Evolutionary conservation across 2,113 vertebrate species (phyloP).

Genomic region (Cyanoderma ruficeps): DNA sequence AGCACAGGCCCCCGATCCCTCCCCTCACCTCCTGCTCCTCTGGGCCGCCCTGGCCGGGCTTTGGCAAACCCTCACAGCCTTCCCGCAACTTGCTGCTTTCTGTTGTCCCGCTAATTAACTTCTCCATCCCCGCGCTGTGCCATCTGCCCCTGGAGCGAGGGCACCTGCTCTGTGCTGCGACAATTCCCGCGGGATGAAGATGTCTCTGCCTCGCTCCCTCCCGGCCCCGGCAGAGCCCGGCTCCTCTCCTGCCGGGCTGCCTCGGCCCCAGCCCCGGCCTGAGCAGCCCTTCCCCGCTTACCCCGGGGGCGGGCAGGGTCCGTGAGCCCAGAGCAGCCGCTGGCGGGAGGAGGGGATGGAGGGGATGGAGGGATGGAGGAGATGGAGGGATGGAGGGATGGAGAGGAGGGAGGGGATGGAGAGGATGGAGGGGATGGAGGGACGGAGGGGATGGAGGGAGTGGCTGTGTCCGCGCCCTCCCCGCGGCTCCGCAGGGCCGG

Average conservation of each 20-base stretch:
- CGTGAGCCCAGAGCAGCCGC: background rate
- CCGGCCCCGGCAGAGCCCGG: background rate
- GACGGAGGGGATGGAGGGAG: fast-evolving
- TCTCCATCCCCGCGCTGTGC: background rate
- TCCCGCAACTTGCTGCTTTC: background rate
- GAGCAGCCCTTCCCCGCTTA: background rate
- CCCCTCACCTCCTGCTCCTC: fast-evolving
- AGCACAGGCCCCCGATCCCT: fast-evolving
- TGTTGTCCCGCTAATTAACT: constrained; percentile 38
- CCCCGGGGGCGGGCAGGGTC: fast-evolving
- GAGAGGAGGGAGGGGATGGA: too few relatives aligned
- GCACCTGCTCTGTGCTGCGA: background rate
- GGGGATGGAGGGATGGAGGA: too few relatives aligned
- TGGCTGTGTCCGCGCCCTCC: background rate
- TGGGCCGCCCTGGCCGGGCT: background rate
- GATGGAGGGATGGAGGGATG: too few relatives aligned
- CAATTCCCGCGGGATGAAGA: constrained; percentile 51
- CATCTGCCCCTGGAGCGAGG: constrained; percentile 15
- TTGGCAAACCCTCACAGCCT: background rate
- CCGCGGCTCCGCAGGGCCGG: background rate
- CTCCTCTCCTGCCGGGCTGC: background rate
- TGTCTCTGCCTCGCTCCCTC: constrained; percentile 30
- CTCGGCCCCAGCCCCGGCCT: fast-evolving
- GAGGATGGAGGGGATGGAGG: too few relatives aligned
- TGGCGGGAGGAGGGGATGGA: too few relatives aligned